phyloP scores from a whole-genome alignment of 2,797 vertebrate species.

The Adrianichthys oophorus region DNA sequence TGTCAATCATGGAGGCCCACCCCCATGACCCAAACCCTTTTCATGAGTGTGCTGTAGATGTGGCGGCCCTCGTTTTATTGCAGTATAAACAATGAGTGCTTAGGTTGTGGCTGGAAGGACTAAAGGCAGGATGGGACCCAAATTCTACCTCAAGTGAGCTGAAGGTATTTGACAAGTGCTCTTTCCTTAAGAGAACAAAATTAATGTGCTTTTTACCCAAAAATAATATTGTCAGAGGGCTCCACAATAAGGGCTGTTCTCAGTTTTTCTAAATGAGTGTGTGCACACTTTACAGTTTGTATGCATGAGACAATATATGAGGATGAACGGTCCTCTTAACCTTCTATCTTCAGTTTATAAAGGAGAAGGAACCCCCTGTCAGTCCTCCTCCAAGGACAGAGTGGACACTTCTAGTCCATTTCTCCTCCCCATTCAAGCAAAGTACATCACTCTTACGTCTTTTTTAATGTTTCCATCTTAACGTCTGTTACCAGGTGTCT shows the following conservation, averaged over 20 bases:
- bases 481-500: conserved; percentile 56
- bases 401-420: conserved; percentile 67
- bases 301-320: conserved; percentile 41
- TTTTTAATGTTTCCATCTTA: conserved; percentile 52
- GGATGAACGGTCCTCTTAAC: conserved; percentile 69
- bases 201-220: conserved; percentile 80
- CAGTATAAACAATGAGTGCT: conserved; percentile 62
- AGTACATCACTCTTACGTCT: conserved; percentile 76
- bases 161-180: conserved; percentile 74
- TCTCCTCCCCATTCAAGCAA: conserved; percentile 67
- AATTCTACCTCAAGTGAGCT: conserved; percentile 68
- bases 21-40: background rate
- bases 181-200: conserved; percentile 74
- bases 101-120: conserved; percentile 57
- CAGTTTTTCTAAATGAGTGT: conserved; percentile 52
- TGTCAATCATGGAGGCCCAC: conserved; percentile 13
- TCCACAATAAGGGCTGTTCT: conserved; percentile 68
- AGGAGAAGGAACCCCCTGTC: conserved; percentile 59
- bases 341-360: conserved; percentile 57
- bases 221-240: conserved; percentile 77
- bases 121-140: conserved; percentile 35
- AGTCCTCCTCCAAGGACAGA: conserved; percentile 71
- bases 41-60: conserved; percentile 33
- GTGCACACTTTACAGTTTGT: conserved; percentile 49
- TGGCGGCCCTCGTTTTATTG: conserved; percentile 46